Base-by-base conservation (phyloP, 2,113 vertebrate genomes). In the Atrichornis clamosus region DNA sequence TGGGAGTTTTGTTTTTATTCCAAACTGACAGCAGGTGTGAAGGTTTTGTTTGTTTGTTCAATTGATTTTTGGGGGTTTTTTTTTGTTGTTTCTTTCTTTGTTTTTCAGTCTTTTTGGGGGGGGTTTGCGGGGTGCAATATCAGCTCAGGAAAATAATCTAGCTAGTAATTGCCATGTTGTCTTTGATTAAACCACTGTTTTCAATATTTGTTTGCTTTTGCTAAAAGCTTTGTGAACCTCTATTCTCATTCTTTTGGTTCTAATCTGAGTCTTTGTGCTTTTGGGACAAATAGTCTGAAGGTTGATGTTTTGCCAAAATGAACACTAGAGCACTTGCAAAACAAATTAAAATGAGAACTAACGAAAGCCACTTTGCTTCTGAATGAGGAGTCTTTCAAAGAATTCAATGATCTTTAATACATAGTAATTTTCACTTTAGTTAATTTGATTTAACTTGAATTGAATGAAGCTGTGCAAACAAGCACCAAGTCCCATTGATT, bases 231-330 rank as follows among this genome's bases (percentile, higher is more conserved):
- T 91, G 69, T 84, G 82, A 93, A 64, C 72, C 49, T 73, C 90
- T 83, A 6, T 72, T 84, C 63, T 80, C n/a, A 60, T 95, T 89
- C 79, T 90, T 96, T 87, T 67, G 35, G 53, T 92, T 92, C 72
- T 91, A 94, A 72, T 97, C 65, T 30, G 91, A 92, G 86, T 81
- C 90, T 96, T 93, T 94, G 95, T 95, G 80, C 79, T 96, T 93
- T 93, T 87, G 77, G 93, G 95, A 94, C 83, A 89, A 60, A 91
- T 13, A 62, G 37, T 96, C 62, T 94, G 72, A 96, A 96, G 90
- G 93, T 80, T 94, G 90, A 87, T 84, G 73, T 92, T 96, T 93
- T 93, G 85, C 89, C 87, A 90, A 79, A 96, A 96, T 82, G 94
- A 96, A 79, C 63, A 92, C 72, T 87, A 91, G 9, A 72, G 58